Conservation (phyloP, 2,113 vertebrate species). For the Varanus komodoensis region DNA sequence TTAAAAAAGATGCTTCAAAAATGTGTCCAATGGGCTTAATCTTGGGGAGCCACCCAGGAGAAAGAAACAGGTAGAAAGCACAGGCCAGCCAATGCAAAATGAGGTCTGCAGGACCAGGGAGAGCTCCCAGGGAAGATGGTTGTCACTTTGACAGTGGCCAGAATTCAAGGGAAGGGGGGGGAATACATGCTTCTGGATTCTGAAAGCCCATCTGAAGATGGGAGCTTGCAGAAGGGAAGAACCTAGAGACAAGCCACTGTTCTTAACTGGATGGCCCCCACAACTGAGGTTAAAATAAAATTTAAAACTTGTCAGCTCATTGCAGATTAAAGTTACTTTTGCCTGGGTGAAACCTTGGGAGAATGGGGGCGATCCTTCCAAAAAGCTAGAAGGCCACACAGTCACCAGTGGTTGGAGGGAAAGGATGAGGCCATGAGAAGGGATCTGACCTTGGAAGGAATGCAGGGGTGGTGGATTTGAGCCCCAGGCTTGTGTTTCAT, state of each 20-base stretch:
- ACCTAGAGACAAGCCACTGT: not conserved
- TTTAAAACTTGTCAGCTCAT: too few relatives aligned
- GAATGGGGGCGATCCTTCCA: too few relatives aligned
- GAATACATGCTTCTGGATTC: not conserved
- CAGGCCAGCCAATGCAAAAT: not conserved
- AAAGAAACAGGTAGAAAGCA: too few relatives aligned
- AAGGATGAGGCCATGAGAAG: too few relatives aligned
- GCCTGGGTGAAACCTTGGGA: too few relatives aligned
- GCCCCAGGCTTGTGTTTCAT: too few relatives aligned
- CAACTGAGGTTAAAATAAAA: too few relatives aligned
- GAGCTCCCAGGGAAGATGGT: not conserved
- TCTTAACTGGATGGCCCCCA: not conserved
- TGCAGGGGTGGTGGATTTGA: too few relatives aligned
- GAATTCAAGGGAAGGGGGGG: not conserved
- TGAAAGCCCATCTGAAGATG: not conserved
- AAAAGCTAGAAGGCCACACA: too few relatives aligned
- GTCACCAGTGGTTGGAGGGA: too few relatives aligned
- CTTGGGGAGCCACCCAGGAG: not conserved
- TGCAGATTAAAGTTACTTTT: too few relatives aligned
- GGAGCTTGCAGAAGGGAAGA: not conserved
- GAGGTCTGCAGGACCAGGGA: not conserved
- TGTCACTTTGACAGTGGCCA: not conserved
- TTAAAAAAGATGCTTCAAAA: not conserved
- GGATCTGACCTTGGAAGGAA: too few relatives aligned
- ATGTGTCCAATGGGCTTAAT: not conserved